Evolutionary conservation across 2,797 vertebrate genomes (phyloP).

Genomic region (Morelia viridis): DNA sequence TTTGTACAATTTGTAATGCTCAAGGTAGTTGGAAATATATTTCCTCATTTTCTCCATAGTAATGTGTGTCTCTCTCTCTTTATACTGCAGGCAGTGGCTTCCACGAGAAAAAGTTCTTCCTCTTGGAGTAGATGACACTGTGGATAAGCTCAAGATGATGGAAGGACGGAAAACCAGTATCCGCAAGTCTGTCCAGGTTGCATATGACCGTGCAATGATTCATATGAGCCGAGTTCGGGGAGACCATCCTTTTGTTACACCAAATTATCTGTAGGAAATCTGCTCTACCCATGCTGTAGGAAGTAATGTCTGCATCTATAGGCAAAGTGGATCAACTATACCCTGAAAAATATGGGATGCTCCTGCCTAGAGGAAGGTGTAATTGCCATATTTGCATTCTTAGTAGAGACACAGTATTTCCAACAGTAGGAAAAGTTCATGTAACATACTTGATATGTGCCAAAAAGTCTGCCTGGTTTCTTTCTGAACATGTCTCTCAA

Average conservation of each 20-base stretch:
- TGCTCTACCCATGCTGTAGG: constrained; percentile 19
- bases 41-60: background rate
- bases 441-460: constrained; percentile 62
- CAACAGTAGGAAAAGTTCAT: constrained; percentile 48
- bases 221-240: constrained; percentile 92
- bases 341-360: background rate
- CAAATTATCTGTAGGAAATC: constrained; percentile 82
- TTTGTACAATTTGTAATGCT: background rate
- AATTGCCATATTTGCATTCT: background rate
- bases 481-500: constrained; percentile 54
- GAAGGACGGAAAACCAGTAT: constrained; percentile 96
- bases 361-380: constrained; percentile 27
- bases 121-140: constrained; percentile 89
- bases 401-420: constrained; percentile 19
- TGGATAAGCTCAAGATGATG: constrained; percentile 96
- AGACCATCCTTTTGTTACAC: constrained; percentile 85
- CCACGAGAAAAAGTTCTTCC: constrained; percentile 90
- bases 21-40: background rate
- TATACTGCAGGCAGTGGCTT: constrained; percentile 91
- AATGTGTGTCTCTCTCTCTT: background rate
- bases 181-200: constrained; percentile 97
- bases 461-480: constrained; percentile 65
- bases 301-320: background rate
- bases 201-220: constrained; percentile 94
- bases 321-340: background rate